phyloP scores from a whole-genome alignment of 2,888 invertebrate species.

The Ramazzottius varieornatus region DNA sequence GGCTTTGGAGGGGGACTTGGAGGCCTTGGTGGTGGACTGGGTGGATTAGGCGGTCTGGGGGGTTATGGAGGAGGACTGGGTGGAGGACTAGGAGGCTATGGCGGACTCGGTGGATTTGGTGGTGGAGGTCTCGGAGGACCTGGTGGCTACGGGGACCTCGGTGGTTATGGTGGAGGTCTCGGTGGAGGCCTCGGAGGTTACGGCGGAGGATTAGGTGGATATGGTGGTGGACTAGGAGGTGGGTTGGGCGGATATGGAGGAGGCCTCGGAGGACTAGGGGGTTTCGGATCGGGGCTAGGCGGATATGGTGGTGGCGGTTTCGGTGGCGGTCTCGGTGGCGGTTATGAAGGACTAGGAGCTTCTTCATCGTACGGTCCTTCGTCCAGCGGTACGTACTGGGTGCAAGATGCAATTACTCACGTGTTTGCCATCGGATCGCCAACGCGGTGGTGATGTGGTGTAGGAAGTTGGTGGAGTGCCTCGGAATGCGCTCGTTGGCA shows the following conservation, averaged over 20 bases:
- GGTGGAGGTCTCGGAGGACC: not conserved
- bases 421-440: too few relatives aligned
- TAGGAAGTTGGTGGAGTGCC: not conserved
- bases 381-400: not conserved
- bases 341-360: not conserved
- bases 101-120: conserved; percentile 2
- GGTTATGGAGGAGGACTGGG: not conserved
- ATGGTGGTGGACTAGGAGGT: not conserved
- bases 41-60: not conserved
- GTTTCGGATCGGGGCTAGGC: too few relatives aligned
- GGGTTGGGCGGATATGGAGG: not conserved
- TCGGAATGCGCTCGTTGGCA: too few relatives aligned
- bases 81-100: not conserved
- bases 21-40: not conserved
- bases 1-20: not conserved
- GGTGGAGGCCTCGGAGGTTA: not conserved
- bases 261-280: not conserved
- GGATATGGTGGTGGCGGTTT: not conserved
- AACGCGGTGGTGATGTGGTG: too few relatives aligned
- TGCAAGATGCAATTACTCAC: too few relatives aligned
- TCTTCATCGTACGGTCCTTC: not conserved
- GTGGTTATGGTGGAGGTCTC: not conserved
- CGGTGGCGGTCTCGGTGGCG: not conserved
- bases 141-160: not conserved
- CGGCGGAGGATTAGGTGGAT: not conserved